Percentiles rank a stretch among this genome's conserved stretches.
phyloP scores from a whole-genome alignment of 2,113 vertebrate species.

The Boleophthalmus pectinirostris region DNA sequence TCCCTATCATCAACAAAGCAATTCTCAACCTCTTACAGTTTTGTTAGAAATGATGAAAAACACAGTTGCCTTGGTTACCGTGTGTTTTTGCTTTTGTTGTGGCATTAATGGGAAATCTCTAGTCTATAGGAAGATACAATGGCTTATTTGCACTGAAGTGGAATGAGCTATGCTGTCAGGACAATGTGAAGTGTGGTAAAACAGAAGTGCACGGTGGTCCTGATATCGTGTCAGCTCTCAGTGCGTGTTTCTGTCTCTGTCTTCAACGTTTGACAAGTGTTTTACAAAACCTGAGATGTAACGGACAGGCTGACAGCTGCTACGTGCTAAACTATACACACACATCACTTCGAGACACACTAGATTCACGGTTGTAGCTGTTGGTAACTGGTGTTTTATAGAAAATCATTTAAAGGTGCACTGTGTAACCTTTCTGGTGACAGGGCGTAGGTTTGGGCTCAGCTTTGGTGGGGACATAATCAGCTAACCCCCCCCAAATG shows the following conservation, averaged over 20 bases:
- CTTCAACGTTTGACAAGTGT: constrained; percentile 1
- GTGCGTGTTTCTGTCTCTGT: not conserved
- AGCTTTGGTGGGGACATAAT: too few relatives aligned
- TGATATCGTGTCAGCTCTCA: not conserved
- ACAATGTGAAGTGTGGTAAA: constrained; percentile 20
- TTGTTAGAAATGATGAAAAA: constrained; percentile 14
- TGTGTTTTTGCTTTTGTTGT: constrained; percentile 42
- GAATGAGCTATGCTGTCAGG: not conserved
- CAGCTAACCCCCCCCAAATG: too few relatives aligned
- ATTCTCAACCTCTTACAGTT: constrained; percentile 33
- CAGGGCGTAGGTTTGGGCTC: too few relatives aligned
- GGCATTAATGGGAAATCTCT: constrained; percentile 51
- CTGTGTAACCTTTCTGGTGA: not conserved
- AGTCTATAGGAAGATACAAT: constrained; percentile 1
- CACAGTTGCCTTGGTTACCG: constrained; percentile 34
- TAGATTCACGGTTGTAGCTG: not conserved
- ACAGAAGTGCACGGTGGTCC: not conserved
- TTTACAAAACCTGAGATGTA: not conserved
- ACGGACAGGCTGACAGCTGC: not conserved
- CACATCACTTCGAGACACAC: not conserved
- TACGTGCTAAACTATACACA: not conserved
- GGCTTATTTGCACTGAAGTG: constrained; percentile 13
- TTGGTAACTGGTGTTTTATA: not conserved
- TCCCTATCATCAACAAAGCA: constrained; percentile 26
- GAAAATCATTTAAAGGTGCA: too few relatives aligned